Evolutionary conservation across 1,140 invertebrate genomes (phyloP).

Genomic region (Tetranychus urticae): DNA sequence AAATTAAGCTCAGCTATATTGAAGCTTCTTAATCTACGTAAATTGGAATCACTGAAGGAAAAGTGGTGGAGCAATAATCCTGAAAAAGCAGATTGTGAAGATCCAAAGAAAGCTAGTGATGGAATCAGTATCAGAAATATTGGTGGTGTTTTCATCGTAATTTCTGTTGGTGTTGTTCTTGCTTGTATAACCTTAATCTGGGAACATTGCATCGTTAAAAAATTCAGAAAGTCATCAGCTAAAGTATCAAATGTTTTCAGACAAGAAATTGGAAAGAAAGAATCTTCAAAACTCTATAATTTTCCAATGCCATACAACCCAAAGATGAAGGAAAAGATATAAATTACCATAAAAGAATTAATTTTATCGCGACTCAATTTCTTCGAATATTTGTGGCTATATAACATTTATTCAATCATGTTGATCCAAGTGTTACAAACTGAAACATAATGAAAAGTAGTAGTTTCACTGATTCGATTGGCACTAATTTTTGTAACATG

Average conservation of each 20-base stretch:
- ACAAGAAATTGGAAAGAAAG: too few species aligned
- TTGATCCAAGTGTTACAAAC: too few species aligned
- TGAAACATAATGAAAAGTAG: too few species aligned
- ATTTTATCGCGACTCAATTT: too few species aligned
- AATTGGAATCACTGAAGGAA: constrained; percentile 75
- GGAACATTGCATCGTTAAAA: background rate
- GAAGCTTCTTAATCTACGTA: constrained; percentile 66
- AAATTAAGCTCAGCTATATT: constrained; percentile 46
- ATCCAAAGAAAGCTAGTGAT: constrained; percentile 69
- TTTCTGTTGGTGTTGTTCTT: background rate
- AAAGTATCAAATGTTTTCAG: background rate
- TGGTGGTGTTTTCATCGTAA: constrained; percentile 21
- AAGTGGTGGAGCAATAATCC: constrained; percentile 83
- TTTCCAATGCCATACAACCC: too few species aligned
- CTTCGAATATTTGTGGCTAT: too few species aligned
- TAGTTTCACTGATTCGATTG: too few species aligned
- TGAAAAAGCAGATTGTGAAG: constrained; percentile 41
- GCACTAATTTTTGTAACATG: too few species aligned
- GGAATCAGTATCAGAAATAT: constrained; percentile 94
- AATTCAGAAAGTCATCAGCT: background rate
- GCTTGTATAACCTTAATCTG: background rate
- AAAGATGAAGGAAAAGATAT: too few species aligned
- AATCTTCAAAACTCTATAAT: too few species aligned
- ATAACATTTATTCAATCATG: too few species aligned
- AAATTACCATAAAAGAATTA: too few species aligned